Conservation (phyloP, 2,113 vertebrate species). For the Sceloporus undulatus region DNA sequence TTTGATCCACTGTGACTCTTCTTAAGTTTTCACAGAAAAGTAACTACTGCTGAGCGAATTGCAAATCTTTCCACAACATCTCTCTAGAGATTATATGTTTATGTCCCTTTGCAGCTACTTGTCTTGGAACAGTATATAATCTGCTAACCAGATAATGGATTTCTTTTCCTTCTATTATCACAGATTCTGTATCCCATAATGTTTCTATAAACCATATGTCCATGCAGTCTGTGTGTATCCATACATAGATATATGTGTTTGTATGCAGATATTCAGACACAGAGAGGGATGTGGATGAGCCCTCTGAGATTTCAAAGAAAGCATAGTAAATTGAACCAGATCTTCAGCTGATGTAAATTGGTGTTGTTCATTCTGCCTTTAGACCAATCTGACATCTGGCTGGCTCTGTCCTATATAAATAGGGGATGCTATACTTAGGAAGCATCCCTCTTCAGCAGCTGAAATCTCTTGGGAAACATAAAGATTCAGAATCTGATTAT, state of each 20-base stretch:
- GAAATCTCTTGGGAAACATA: slow-evolving; percentile 49
- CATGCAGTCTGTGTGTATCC: slow-evolving; percentile 74
- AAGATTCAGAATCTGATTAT: slow-evolving; percentile 53
- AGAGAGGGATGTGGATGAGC: not conserved
- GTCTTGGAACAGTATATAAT: slow-evolving; percentile 66
- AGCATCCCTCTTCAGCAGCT: slow-evolving; percentile 37
- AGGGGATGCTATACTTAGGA: slow-evolving; percentile 35
- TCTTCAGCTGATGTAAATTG: slow-evolving; percentile 56
- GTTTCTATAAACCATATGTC: slow-evolving; percentile 73
- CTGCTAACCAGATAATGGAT: slow-evolving; percentile 72
- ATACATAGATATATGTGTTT: slow-evolving; percentile 54
- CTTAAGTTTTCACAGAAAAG: slow-evolving; percentile 47
- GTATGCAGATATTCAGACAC: slow-evolving; percentile 46
- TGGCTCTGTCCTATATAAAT: slow-evolving; percentile 38
- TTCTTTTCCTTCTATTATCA: slow-evolving; percentile 54
- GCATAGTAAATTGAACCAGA: slow-evolving; percentile 49
- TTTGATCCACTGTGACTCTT: not conserved
- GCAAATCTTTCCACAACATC: slow-evolving; percentile 51
- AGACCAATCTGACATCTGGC: slow-evolving; percentile 57
- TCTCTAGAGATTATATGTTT: slow-evolving; percentile 37
- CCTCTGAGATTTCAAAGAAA: slow-evolving; percentile 45
- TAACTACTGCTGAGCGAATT: slow-evolving; percentile 47
- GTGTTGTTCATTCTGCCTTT: slow-evolving; percentile 50
- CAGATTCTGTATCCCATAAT: slow-evolving; percentile 57
- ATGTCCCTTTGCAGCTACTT: slow-evolving; percentile 54